A percentile compares a stretch with the other conserved stretches of the same genome.
Evolutionary conservation across 2,888 invertebrate species (phyloP).

Genomic region (Noctua comes): DNA sequence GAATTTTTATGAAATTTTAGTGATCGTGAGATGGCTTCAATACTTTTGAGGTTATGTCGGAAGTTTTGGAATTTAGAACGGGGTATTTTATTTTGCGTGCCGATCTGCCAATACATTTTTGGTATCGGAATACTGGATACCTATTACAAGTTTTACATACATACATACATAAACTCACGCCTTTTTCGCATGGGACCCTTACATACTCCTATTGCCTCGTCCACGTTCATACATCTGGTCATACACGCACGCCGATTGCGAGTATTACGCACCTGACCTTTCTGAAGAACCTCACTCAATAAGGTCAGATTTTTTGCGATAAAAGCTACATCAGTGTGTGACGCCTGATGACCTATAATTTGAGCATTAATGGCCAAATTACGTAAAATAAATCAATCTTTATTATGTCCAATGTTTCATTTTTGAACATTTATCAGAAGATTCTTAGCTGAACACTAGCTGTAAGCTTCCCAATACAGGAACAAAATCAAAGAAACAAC

Average conservation of each 20-base stretch:
- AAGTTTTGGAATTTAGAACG: slow-evolving; percentile 51
- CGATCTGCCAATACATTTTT: slow-evolving; percentile 9
- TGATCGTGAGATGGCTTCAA: slow-evolving; percentile 40
- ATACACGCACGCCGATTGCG: not conserved
- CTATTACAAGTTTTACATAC: not conserved
- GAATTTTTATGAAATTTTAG: slow-evolving; percentile 61
- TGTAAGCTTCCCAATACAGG: not conserved
- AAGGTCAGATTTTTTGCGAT: not conserved
- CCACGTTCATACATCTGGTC: not conserved
- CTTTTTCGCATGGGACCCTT: too few relatives aligned
- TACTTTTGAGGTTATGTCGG: slow-evolving; percentile 35
- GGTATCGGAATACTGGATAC: not conserved
- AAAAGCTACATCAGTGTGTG: not conserved
- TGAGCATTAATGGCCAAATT: too few relatives aligned
- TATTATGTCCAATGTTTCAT: not conserved
- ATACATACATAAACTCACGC: not conserved
- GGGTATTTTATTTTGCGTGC: slow-evolving; percentile 31
- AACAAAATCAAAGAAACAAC: slow-evolving; percentile 27
- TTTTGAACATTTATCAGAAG: not conserved
- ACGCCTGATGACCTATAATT: not conserved
- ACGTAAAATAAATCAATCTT: not conserved
- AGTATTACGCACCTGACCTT: not conserved
- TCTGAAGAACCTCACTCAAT: not conserved
- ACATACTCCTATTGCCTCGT: not conserved
- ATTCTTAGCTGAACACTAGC: not conserved